Evolutionary conservation across 2,888 invertebrate species (phyloP), one percentile per base, ranked within the genome.

Genomic region (Hedychridium roseum): DNA sequence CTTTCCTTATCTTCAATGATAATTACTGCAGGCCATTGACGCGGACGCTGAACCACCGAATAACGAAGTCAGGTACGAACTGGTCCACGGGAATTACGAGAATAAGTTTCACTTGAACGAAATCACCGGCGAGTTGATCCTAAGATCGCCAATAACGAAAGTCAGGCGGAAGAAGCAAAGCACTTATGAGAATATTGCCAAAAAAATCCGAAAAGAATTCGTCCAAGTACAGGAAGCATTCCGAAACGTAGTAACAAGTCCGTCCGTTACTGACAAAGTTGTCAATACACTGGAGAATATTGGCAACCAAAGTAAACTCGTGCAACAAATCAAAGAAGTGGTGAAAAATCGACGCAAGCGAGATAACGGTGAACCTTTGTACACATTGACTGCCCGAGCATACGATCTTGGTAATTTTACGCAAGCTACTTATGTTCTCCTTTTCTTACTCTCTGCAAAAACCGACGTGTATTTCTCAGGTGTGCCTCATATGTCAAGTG

Each of bases 41-140:
- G 86, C 84, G 69, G 94, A 95, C 77, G 86, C 91, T 14, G 89
- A 90, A 56, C 81, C 88, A 35, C 93, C 94, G 37, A 94, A 94
- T 79, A 94, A 94, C 78, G 85, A 89, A 71, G 86, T 94, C 15
- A 86, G 88, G 71, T 94, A 94, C 76, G 91, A 92, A 82, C 83
- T 94, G 39, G 84, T 90, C 59, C 86, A 88, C 68, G 91, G 90
- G 23, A 90, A 90, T 74, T 85, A 84, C 64, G 87, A 88, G 40
- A 87, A 88, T 58, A 88, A 90, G 74, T 90, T 93, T 75, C 80
- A 85, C 15, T 80, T 93, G 31, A 85, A 93, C 75, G 87, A 88
- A 70, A 83, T 87, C 56, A 90, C 90, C 55, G 95, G 89, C 5
- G 89, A 91, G 76, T 73, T 92, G 43, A 84, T 84, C 54, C 81